Evolutionary conservation across 2,797 vertebrate species (phyloP).

Genomic region (Crypturellus tataupa): DNA sequence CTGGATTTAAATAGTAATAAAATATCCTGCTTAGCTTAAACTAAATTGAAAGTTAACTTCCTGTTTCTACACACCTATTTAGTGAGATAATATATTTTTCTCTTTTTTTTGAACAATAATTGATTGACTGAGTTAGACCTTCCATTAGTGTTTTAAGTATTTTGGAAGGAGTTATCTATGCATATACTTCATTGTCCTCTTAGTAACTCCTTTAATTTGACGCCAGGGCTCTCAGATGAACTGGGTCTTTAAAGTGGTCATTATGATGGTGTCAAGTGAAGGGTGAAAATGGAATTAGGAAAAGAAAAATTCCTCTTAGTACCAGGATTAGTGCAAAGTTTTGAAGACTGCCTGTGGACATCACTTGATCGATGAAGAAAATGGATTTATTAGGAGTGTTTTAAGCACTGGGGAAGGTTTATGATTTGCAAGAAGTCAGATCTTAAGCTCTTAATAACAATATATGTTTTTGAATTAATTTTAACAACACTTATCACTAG

Average conservation of each 20-base stretch:
- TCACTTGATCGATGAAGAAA: conserved; percentile 35
- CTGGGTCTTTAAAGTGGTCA: conserved; percentile 4
- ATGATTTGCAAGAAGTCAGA: conserved; percentile 20
- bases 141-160: not conserved
- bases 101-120: not conserved
- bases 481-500: not conserved
- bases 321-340: conserved; percentile 10
- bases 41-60: not conserved
- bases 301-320: not conserved
- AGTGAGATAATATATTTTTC: not conserved
- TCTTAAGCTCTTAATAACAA: not conserved
- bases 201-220: conserved; percentile 26
- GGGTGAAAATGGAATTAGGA: not conserved
- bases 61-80: not conserved
- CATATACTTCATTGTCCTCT: not conserved
- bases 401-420: conserved; percentile 12
- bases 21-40: not conserved
- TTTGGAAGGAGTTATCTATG: not conserved
- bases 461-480: not conserved
- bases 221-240: conserved; percentile 16
- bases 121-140: not conserved
- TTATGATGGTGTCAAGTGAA: conserved; percentile 14
- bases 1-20: not conserved
- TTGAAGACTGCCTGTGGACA: conserved; percentile 34
- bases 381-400: not conserved